Evolutionary conservation across 2,888 invertebrate genomes (phyloP), one percentile per base, ranked within the genome.

Genomic region (Andricus quercusramuli): DNA sequence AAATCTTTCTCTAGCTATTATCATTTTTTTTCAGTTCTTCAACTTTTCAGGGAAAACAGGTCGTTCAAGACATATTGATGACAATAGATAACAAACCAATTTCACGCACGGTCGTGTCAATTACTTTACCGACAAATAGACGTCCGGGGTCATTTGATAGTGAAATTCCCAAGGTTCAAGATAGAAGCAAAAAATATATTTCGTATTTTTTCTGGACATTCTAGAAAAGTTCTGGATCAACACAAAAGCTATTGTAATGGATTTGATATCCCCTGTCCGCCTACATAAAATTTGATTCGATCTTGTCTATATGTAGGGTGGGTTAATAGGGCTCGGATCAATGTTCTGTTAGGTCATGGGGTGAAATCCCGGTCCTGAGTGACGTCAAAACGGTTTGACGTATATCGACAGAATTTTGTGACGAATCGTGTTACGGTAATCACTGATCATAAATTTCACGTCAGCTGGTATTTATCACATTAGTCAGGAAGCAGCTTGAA

Each of bases 261-360:
- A 22, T 13, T 56, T 62, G 62, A 62, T 62, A 62, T 62, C 22
- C 13, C 22, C 22, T 13, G 22, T 62, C 62, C 25, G 13, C 62
- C 62, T 62, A 62, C 22, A 15, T 13, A 15, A 3, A 22, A 22
- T 62, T 62, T 25, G 5, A 41, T 9, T 37, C n/a, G 66, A 67
- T 67, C 8, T 67, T 20, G 22, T 41, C 44, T 37, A 13, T 67
- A 20, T 20, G 22, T 67, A 41, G 22, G 37, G n/a, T 37, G 9
- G 37, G n/a, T 41, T 67, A 9, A 13, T 37, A 67, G 37, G 37
- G 37, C 37, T 41, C 41, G 37, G 22, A 67, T 41, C 67, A 41
- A 67, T 67, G 22, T 67, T 37, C 67, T 67, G n/a, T 41, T 37
- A 67, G 67, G 67, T 67, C 67, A 41, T 41, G 37, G 67, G 37